A percentile compares a stretch with the other conserved stretches of the same genome.
Evolutionary conservation across 1,140 invertebrate genomes (phyloP).

Genomic region (Muscidifurax raptorellus): DNA sequence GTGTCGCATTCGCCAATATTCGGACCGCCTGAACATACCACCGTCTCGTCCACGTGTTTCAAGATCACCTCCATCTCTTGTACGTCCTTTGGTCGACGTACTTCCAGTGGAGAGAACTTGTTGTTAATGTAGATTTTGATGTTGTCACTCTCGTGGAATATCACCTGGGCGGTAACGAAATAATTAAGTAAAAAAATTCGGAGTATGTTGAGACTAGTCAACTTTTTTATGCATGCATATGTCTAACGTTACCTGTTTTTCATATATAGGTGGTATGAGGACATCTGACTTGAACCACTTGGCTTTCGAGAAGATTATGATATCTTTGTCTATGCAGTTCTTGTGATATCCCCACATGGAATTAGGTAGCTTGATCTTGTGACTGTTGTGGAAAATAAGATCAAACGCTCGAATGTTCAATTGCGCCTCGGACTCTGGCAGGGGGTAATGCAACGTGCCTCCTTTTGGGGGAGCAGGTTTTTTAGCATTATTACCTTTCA

Average conservation of each 20-base stretch:
- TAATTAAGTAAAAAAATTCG: background rate
- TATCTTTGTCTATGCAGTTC: conserved; percentile 41
- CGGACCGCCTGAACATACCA: conserved; percentile 36
- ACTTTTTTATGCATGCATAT: too few species aligned
- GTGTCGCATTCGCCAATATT: conserved; percentile 34
- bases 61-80: conserved; percentile 41
- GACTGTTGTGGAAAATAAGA: conserved; percentile 41
- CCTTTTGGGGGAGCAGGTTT: background rate
- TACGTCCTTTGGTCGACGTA: conserved; percentile 26
- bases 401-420: conserved; percentile 40
- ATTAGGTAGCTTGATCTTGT: conserved; percentile 47
- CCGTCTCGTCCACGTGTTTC: conserved; percentile 14
- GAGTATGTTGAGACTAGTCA: background rate
- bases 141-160: conserved; percentile 45
- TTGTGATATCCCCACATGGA: conserved; percentile 48
- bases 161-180: conserved; percentile 16
- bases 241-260: conserved; percentile 36
- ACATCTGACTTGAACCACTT: conserved; percentile 43
- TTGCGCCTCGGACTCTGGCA: conserved; percentile 40
- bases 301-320: conserved; percentile 45
- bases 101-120: conserved; percentile 46
- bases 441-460: background rate
- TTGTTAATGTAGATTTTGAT: conserved; percentile 49
- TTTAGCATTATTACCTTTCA: background rate
- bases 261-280: conserved; percentile 42